These are phyloP conservation scores for Ibidorhyncha struthersii DNA, from an alignment of 2,113 vertebrate genomes.

Conservation along the genomic window DNA sequence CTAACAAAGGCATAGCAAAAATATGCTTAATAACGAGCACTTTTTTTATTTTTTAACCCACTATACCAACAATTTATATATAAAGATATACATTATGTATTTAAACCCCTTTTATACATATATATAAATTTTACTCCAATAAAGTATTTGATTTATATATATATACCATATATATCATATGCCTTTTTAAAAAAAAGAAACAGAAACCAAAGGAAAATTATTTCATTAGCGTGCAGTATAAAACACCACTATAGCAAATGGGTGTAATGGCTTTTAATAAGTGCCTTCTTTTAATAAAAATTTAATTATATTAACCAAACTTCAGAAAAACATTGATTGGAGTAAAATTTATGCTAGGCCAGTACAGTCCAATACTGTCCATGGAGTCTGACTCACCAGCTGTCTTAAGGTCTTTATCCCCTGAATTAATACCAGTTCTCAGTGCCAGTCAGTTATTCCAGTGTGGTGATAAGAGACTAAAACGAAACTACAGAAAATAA, in stretches of 20 bases:
- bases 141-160: not conserved
- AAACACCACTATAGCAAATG: not conserved
- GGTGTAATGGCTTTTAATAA: not conserved
- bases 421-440: not conserved
- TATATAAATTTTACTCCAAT: not conserved
- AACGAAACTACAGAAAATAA: not conserved
- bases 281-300: not conserved
- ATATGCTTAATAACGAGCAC: not conserved
- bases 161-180: not conserved
- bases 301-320: not conserved
- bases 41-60: not conserved
- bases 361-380: not conserved
- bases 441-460: not conserved
- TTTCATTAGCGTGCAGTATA: not conserved
- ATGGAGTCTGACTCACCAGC: not conserved
- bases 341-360: not conserved
- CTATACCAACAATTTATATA: not conserved
- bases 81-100: not conserved
- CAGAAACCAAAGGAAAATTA: not conserved
- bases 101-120: not conserved
- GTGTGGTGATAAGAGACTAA: not conserved
- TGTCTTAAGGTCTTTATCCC: not conserved
- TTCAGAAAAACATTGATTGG: not conserved
- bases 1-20: not conserved
- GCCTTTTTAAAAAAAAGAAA: not conserved